Percentiles rank a stretch among this genome's conserved stretches.
phyloP scores from a whole-genome alignment of 2,888 invertebrate genomes.

The Entomobrya multifasciata region DNA sequence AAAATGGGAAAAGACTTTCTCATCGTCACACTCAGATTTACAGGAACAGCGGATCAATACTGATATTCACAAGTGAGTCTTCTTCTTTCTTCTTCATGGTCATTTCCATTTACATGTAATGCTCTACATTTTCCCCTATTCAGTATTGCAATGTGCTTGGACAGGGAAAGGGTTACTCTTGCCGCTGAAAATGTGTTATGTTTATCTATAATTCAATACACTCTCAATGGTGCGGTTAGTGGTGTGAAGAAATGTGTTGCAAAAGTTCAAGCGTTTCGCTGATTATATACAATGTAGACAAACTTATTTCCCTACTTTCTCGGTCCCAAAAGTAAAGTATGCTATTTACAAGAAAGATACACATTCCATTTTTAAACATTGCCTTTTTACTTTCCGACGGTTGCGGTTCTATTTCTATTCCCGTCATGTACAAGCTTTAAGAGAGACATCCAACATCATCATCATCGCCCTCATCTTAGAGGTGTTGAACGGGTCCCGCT shows the following conservation, averaged over 20 bases:
- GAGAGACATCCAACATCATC: too few relatives aligned
- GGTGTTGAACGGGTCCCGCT: too few relatives aligned
- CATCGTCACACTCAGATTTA: not conserved
- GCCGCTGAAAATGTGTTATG: not conserved
- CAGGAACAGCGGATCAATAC: not conserved
- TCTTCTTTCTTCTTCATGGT: not conserved
- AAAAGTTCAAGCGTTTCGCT: too few relatives aligned
- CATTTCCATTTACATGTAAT: too few relatives aligned
- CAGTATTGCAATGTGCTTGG: not conserved
- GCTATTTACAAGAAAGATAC: too few relatives aligned
- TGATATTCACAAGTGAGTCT: slow-evolving; percentile 8
- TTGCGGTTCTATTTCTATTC: not conserved
- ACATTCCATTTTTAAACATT: not conserved
- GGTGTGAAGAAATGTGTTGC: too few relatives aligned
- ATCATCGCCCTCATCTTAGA: too few relatives aligned
- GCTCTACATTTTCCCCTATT: too few relatives aligned
- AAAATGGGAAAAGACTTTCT: not conserved
- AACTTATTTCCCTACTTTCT: too few relatives aligned
- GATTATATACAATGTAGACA: too few relatives aligned
- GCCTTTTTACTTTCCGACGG: not conserved
- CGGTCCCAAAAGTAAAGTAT: too few relatives aligned
- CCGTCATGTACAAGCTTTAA: too few relatives aligned
- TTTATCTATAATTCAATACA: not conserved
- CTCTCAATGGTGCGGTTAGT: slow-evolving; percentile 2
- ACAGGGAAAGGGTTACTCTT: slow-evolving; percentile 18